These are phyloP conservation scores for Cassiopea xamachana DNA, from an alignment of 30 jellyfish, hydroid and myxozoan species.

Conservation along the genomic window DNA sequence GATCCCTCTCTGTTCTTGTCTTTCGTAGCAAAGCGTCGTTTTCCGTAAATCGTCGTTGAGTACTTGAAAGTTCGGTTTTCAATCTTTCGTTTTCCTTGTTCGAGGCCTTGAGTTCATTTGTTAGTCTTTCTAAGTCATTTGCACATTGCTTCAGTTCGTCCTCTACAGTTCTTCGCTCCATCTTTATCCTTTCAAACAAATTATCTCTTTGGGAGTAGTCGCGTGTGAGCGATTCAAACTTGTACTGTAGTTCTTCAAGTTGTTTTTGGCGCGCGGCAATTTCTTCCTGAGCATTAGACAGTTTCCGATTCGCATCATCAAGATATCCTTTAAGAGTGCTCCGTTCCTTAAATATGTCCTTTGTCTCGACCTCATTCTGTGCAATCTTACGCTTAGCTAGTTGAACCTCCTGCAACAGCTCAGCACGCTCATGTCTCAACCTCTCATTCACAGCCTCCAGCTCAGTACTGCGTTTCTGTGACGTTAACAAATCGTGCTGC, in stretches of 20 bases:
- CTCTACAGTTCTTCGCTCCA: constrained; percentile 88
- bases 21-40: constrained; percentile 78
- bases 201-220: constrained; percentile 89
- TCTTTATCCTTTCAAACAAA: constrained; percentile 80
- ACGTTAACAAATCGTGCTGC: constrained; percentile 80
- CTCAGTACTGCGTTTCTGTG: constrained; percentile 92
- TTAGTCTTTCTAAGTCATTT: constrained; percentile 84
- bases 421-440: constrained; percentile 91
- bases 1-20: constrained; percentile 83
- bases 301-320: constrained; percentile 89
- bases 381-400: constrained; percentile 80
- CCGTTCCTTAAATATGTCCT: constrained; percentile 77
- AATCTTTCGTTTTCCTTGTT: constrained; percentile 89
- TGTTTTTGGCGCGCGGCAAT: constrained; percentile 79
- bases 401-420: constrained; percentile 88
- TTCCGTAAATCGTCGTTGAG: constrained; percentile 78
- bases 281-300: constrained; percentile 81
- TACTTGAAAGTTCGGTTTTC: constrained; percentile 52
- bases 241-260: constrained; percentile 93
- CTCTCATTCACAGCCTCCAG: constrained; percentile 87
- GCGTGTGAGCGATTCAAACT: constrained; percentile 83
- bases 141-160: constrained; percentile 89
- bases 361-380: constrained; percentile 75
- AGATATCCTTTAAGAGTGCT: constrained; percentile 68
- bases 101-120: constrained; percentile 71